Conservation (phyloP, 2,113 vertebrate species). For the human (Homo sapiens) region GRCh38 chr2:76274501-76275000, state of each 20-base stretch:
- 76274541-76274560: slow-evolving; percentile 5
- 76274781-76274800: background rate
- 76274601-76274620: slow-evolving; percentile 54
- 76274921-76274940: background rate
- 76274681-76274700: background rate
- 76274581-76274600: background rate
- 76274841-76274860: slow-evolving; percentile 64
- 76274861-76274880: slow-evolving; percentile 43
- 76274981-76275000: background rate
- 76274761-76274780: background rate
- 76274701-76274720: background rate
- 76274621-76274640: slow-evolving; percentile 12
- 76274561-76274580: slow-evolving; percentile 36
- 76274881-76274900: slow-evolving; percentile 58
- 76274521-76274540: background rate
- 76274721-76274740: background rate
- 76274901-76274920: slow-evolving; percentile 51
- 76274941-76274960: background rate
- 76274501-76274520: background rate
- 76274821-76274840: slow-evolving; percentile 37
- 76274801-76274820: background rate
- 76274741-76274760: background rate
- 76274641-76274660: background rate
- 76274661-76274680: background rate
- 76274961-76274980: background rate